Evolutionary conservation across 1,140 invertebrate species (phyloP), one percentile per base, ranked within the genome.

Genomic region (Anastrepha obliqua): DNA sequence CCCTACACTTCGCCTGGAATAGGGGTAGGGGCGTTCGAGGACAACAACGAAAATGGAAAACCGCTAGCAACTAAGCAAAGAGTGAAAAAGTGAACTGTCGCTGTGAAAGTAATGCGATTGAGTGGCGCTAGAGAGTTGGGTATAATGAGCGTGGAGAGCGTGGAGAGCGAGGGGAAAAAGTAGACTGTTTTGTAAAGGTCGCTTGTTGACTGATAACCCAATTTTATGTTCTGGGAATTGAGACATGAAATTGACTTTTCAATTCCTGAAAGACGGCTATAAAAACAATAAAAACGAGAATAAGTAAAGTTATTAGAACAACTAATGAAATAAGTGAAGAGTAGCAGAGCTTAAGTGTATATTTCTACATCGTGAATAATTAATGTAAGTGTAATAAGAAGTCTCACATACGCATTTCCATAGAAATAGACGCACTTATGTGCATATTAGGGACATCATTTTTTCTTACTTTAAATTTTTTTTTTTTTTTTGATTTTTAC

Each of bases 181-280:
- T 51, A 8, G 51, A 55, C 20, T 81, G 67, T 0, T 74, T 47
- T 74, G 74, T 81, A 81, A 55, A 81, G 47, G 74, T 81, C 51
- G 74, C 44, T 81, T 81, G 47, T 81, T 47, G 0, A 81, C 74
- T 81, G 51, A 81, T 81, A 81, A 81, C 74, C 44, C 47, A 81
- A 55, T 81, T 81, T 81, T 81, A 55, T 29, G 44, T 81, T 58
- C 29, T 15, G 74, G 74, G 74, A 81, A 58, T 81, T 58, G 74
- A 81, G 74, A 81, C 20, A 81, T 81, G 44, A 81, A 81, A 81
- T 55, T 81, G 47, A 81, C 47, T 81, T 81, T 81, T 81, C 74
- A 47, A 20, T 81, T 81, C 17, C 44, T 74, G 44, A 6, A 47
- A 74, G 70, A 47, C 15, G 44, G 5, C 70, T 15, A 74, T 42